Percentiles rank a stretch among this genome's conserved stretches.
phyloP scores from a whole-genome alignment of 2,113 vertebrate genomes.

The Regulus satrapa region DNA sequence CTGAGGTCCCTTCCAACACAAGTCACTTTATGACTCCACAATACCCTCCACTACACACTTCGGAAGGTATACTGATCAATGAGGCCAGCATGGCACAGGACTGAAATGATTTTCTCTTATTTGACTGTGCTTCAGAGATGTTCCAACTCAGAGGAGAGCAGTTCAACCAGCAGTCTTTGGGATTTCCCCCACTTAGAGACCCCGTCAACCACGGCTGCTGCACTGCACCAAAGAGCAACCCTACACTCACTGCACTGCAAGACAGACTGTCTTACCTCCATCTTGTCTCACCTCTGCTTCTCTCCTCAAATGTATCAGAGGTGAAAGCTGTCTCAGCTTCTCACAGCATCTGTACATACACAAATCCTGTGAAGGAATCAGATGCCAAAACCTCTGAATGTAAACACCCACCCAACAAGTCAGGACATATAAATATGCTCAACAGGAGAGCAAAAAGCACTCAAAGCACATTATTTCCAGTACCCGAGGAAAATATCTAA shows the following conservation, averaged over 20 bases:
- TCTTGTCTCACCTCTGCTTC: too few relatives aligned
- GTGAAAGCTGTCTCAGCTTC: neutral
- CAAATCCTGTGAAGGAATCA: neutral
- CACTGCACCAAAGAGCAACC: rapidly evolving
- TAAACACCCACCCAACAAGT: neutral
- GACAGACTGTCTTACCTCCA: neutral
- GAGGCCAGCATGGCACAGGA: rapidly evolving
- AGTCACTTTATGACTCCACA: neutral
- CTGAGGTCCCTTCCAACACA: neutral
- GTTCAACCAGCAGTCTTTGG: neutral
- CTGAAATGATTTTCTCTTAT: neutral
- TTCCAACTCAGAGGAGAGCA: rapidly evolving
- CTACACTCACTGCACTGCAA: neutral
- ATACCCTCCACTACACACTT: neutral
- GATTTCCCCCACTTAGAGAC: neutral
- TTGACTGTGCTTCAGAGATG: neutral
- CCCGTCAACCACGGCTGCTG: neutral
- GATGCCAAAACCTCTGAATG: neutral
- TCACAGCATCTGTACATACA: neutral
- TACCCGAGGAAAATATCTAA: neutral
- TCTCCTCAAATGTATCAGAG: neutral
- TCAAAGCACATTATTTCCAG: neutral
- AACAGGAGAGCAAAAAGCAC: neutral
- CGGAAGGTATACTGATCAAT: neutral
- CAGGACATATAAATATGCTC: neutral